Conservation (phyloP, 1,140 invertebrate genomes). For the Temnothorax curvispinosus region DNA sequence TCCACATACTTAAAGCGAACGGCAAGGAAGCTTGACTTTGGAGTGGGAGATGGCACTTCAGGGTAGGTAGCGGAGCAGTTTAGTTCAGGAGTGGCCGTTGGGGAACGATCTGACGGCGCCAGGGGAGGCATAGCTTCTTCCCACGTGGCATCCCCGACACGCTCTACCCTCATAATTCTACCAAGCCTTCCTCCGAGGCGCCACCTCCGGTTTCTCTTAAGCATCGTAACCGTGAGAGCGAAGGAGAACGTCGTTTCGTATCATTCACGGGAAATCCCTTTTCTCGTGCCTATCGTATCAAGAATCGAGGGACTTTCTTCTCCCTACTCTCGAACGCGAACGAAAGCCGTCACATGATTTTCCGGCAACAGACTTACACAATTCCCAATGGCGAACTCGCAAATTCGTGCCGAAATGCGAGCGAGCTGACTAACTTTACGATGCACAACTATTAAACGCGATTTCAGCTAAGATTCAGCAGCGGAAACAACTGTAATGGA, state of each 20-base stretch:
- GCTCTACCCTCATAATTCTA: slow-evolving; percentile 82
- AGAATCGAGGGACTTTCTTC: slow-evolving; percentile 58
- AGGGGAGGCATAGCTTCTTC: slow-evolving; percentile 84
- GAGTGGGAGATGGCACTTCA: slow-evolving; percentile 68
- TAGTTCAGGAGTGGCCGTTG: slow-evolving; percentile 83
- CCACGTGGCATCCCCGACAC: slow-evolving; percentile 82
- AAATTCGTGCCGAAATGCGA: slow-evolving; percentile 12
- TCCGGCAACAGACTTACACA: slow-evolving; percentile 52
- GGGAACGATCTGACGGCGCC: slow-evolving; percentile 83
- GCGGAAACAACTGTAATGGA: background rate
- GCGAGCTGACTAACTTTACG: slow-evolving; percentile 9
- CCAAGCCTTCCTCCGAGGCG: slow-evolving; percentile 62
- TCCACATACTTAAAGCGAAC: slow-evolving; percentile 30
- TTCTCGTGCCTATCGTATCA: slow-evolving; percentile 26
- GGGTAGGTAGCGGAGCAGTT: slow-evolving; percentile 80
- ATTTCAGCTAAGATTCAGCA: background rate
- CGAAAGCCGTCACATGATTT: slow-evolving; percentile 70
- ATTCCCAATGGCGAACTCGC: background rate
- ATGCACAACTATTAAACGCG: background rate
- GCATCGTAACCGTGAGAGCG: slow-evolving; percentile 47
- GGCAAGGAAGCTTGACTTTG: slow-evolving; percentile 52
- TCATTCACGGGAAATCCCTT: slow-evolving; percentile 29
- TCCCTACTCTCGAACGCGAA: slow-evolving; percentile 9
- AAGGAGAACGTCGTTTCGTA: slow-evolving; percentile 49
- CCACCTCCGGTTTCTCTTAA: slow-evolving; percentile 66